Conservation (phyloP, 1,140 invertebrate species). For the Frieseomelitta varia region DNA sequence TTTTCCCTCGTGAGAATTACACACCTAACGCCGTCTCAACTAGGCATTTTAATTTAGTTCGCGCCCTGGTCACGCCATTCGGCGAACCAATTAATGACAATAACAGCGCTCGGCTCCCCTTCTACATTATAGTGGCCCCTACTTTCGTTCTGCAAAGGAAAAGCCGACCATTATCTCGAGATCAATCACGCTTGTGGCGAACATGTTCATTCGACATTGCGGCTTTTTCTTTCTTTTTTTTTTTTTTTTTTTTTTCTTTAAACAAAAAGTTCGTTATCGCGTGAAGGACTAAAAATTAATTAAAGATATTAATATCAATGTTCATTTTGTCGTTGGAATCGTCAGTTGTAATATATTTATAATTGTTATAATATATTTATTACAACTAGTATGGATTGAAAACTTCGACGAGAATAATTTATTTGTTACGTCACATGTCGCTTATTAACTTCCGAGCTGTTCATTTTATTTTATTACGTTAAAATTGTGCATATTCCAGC, state of each 20-base stretch:
- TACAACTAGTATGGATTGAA: too few relatives aligned
- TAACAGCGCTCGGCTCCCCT: slow-evolving; percentile 21
- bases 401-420: too few relatives aligned
- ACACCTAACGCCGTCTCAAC: not conserved
- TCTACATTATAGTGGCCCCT: not conserved
- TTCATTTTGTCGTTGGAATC: not conserved
- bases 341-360: too few relatives aligned
- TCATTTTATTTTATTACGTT: too few relatives aligned
- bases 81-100: slow-evolving; percentile 63
- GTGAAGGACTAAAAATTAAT: not conserved
- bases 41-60: slow-evolving; percentile 60
- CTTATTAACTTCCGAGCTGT: too few relatives aligned
- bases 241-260: not conserved
- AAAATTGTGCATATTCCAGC: not conserved
- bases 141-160: slow-evolving; percentile 15
- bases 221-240: not conserved
- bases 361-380: not conserved
- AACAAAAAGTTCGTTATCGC: not conserved
- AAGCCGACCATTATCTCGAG: slow-evolving; percentile 27
- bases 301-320: too few relatives aligned
- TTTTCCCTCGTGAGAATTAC: slow-evolving; percentile 41
- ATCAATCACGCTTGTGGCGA: not conserved
- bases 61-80: slow-evolving; percentile 33
- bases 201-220: slow-evolving; percentile 22
- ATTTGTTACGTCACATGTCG: too few relatives aligned